Evolutionary conservation across 2,113 vertebrate species (phyloP).

Genomic region (Herpetotheres cachinnans): DNA sequence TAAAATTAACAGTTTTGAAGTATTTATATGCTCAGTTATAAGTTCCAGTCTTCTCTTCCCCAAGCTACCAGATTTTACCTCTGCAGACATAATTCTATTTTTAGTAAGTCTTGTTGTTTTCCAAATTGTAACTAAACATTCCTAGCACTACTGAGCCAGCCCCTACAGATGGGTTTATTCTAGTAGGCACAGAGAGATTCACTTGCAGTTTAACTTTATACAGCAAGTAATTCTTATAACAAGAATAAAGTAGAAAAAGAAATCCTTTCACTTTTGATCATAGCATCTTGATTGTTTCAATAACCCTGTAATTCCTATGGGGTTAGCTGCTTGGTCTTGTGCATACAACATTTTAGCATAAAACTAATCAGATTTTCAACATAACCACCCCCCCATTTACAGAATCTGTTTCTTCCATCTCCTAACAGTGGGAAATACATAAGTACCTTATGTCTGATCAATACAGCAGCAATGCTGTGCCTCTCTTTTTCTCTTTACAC

Average conservation of each 20-base stretch:
- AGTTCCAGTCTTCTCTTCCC: neutral
- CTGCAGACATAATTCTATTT: neutral
- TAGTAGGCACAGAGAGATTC: neutral
- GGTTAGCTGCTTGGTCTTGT: neutral
- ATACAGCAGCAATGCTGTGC: neutral
- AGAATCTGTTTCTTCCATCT: neutral
- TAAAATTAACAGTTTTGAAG: neutral
- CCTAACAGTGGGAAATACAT: neutral
- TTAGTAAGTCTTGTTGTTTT: neutral
- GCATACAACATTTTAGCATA: neutral
- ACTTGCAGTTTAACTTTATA: neutral
- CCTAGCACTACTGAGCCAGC: neutral
- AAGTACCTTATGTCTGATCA: neutral
- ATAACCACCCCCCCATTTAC: neutral
- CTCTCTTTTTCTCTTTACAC: neutral
- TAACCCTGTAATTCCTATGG: neutral
- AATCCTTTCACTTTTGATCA: neutral
- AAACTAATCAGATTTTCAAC: neutral
- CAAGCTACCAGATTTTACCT: neutral
- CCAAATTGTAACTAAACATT: neutral
- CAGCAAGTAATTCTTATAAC: neutral
- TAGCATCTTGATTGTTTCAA: neutral
- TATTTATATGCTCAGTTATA: neutral
- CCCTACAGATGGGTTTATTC: neutral
- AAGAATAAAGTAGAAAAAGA: neutral